phyloP scores from a whole-genome alignment of 2,113 vertebrate genomes.

The Athene noctua region DNA sequence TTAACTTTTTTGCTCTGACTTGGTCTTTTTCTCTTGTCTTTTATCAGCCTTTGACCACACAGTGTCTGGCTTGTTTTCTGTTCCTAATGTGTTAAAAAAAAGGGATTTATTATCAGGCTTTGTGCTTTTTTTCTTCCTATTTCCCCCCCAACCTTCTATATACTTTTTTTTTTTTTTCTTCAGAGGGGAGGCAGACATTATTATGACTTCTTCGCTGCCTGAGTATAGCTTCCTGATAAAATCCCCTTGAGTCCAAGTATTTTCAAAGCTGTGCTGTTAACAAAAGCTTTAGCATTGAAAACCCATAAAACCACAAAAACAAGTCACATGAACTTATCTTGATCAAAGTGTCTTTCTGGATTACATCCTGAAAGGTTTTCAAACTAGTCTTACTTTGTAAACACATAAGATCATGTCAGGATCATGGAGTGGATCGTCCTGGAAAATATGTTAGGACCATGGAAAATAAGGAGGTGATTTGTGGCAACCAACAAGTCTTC shows the following conservation, averaged over 20 bases:
- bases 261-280: neutral
- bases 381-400: neutral
- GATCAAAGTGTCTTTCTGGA: neutral
- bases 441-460: no score
- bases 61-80: neutral
- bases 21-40: neutral
- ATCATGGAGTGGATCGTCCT: no score
- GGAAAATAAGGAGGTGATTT: no score
- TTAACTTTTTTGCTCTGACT: neutral
- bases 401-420: neutral
- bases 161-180: no score
- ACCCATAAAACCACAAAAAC: neutral
- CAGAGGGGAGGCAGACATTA: neutral
- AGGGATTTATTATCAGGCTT: neutral
- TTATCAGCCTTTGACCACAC: neutral
- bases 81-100: neutral
- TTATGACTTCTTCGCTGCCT: neutral
- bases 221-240: neutral
- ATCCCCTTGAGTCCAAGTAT: neutral
- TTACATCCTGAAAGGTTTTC: neutral
- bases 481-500: no score
- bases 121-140: neutral
- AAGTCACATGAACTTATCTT: neutral
- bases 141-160: fast-evolving
- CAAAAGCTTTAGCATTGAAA: neutral